Base-by-base conservation (phyloP, 2,113 vertebrate species). In the Buteo buteo region DNA sequence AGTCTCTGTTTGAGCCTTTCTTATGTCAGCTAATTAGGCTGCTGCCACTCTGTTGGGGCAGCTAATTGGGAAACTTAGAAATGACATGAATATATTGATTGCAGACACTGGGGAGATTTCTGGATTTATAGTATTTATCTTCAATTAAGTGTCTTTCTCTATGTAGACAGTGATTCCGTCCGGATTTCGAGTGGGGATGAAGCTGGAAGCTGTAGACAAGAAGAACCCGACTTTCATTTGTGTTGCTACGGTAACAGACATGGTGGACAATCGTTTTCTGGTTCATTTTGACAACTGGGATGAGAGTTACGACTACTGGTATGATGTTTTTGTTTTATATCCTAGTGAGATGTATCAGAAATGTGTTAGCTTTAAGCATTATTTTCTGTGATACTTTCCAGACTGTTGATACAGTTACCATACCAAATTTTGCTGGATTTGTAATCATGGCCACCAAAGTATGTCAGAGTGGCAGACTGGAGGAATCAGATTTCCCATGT, bases 241-340 rank as follows among this genome's bases (percentile, higher is more conserved):
- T 91, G 98, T 99, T 97, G 98, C 98, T 95, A 99, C 98, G 55
- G 98, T 99, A 93, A 98, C 98, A 78, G 99, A 99, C 97, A 98
- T 99, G 98, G 99, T 99, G 98, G 99, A 99, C 96, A 99, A 98
- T 95, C 98, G 99, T 83, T 98, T 99, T 94, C 97, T 99, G 94
- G 98, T 99, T 90, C 99, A 99, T 98, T 99, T 99, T 97, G 99
- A 99, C 97, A 98, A 98, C 98, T 99, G 99, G 99, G 98, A 99
- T 74, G 98, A 99, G 96, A 98, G 98, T 94, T 99, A 99, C 44
- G 99, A 99, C 95, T 99, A 99, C 91, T 99, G 98, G 99, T 99
- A 98, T 96, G 98, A 82, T 54, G n/a, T 73, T 97, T 81, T 86
- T 93, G 94, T 88, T 94, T 90, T 93, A 67, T 86, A 62, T 83